These are phyloP conservation scores for Galaxea fascicularis DNA, from an alignment of 92 coral and sea anemone genomes.

Conservation along the genomic window DNA sequence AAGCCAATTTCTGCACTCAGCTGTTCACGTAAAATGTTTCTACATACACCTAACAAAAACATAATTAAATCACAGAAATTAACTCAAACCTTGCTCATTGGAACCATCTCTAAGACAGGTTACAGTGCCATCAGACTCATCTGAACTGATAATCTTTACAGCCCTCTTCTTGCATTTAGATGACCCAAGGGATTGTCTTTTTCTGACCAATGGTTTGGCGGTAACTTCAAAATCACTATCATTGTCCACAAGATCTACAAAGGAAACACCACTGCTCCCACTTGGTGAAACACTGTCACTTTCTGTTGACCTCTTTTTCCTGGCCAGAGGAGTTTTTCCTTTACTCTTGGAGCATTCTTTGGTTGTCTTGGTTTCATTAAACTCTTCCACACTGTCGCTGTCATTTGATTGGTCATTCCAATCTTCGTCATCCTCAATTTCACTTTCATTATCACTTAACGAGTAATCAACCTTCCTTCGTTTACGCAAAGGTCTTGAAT, in stretches of 20 bases:
- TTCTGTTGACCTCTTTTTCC: conserved; percentile 24
- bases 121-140: conserved; percentile 64
- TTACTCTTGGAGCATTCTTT: conserved; percentile 2
- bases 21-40: too few relatives aligned
- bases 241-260: conserved; percentile 64
- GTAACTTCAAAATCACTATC: conserved; percentile 75
- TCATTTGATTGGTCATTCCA: conserved; percentile 56
- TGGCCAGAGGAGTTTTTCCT: conserved; percentile 15
- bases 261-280: conserved; percentile 37
- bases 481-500: conserved; percentile 59
- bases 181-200: conserved; percentile 34
- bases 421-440: conserved; percentile 43
- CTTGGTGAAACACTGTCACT: conserved; percentile 25
- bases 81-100: conserved; percentile 11
- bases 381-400: conserved; percentile 67
- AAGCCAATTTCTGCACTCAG: too few relatives aligned
- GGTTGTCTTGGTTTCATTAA: not conserved
- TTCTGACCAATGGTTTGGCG: conserved; percentile 50
- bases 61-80: not conserved
- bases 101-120: conserved; percentile 3
- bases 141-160: conserved; percentile 38
- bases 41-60: too few relatives aligned
- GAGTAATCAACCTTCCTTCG: conserved; percentile 70
- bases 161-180: conserved; percentile 6
- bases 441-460: conserved; percentile 50